Base-by-base conservation (phyloP, 2,797 vertebrate genomes). In the Cephalopachus bancanus region DNA sequence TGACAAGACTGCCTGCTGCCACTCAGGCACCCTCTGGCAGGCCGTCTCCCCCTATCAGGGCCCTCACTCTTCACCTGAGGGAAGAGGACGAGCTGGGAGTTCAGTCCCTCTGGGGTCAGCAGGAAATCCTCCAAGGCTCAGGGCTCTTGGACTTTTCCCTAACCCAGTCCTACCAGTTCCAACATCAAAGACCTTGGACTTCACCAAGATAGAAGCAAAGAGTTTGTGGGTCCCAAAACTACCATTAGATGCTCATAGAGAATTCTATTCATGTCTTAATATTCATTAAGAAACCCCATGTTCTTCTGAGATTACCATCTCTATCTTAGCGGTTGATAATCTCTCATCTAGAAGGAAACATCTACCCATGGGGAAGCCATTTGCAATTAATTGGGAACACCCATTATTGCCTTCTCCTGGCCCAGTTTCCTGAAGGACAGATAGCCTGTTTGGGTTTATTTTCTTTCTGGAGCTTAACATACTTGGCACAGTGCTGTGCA, bases 1-100 rank as follows among this genome's bases (percentile, higher is more conserved):
- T 93, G 96, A 30, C 93, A 97, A 91, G 98, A 95, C 22, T 2
- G 74, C 33, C 96, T 97, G 71, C 97, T 69, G 37, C 30, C 92
- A 95, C 59, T 72, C 90, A 93, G 76, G 15, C 81, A 16, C 28
- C 26, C 37, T 49, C 92, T 33, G 5, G 5, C 67, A 59, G 28
- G 69, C 80, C 96, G 10, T 37, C 94, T 17, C 85, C 55, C 80
- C 26, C 91, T 6, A 3, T 0, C 24, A 67, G 49, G 51, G 59
- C 30, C 16, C 57, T 86, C 19, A 59, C 28, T 79, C 59, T 59
- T 92, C 19, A 87, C 76, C 60, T 8, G 19, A 93, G 74, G 83
- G 55, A 72, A 88, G n/a, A 67, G 37, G 49, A 94, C 49, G 51
- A 30, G 15, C 59, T 65, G 51, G 16, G 33, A 44, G 14, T 33